Evolutionary conservation across 2,888 invertebrate species (phyloP), one percentile per base, ranked within the genome.

Genomic region (Drosophila incognita): DNA sequence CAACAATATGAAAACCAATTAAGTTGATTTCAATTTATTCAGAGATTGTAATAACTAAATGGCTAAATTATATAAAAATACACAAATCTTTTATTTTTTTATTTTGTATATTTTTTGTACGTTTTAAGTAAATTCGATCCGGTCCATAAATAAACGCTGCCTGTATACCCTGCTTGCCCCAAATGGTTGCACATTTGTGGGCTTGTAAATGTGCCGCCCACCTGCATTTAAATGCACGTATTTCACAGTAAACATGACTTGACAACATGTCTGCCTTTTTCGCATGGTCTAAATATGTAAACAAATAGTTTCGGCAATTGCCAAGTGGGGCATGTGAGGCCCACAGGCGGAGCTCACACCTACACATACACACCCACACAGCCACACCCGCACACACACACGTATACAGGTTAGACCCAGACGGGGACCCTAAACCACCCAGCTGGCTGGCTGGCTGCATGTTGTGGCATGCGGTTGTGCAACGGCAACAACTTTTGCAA

Each of bases 161-260:
- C 48, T 24, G 58, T 21, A 46, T 33, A 33, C 29, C 49, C 29
- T 27, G 53, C 27, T 31, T 10, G 18, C 46, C 42, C 15, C 48
- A 52, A 36, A 48, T 42, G 33, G 27, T 13, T 29, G 27, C 35
- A 29, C 52, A 57, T 40, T 21, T 51, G 60, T 46, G 66, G 57
- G 77, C 58, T 59, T 67, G 51, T 51, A 62, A 58, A 33, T 62
- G 59, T 60, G 38, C 62, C 40, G 36, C 53, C 71, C 71, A 65
- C 71, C 77, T 64, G 79, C 81, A 89, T 85, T 86, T 89, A 89
- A 89, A 86, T 86, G 85, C 83, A 76, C 83, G 84, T 90, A 90
- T 91, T 87, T 91, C 89, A 90, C 84, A 87, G 90, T 74, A 83
- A 91, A 90, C 90, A 90, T 90, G 90, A 87, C 91, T 91, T 90